These are phyloP conservation scores for Spondyliosoma cantharus DNA, from an alignment of 2,797 vertebrate genomes.

Conservation along the genomic window DNA sequence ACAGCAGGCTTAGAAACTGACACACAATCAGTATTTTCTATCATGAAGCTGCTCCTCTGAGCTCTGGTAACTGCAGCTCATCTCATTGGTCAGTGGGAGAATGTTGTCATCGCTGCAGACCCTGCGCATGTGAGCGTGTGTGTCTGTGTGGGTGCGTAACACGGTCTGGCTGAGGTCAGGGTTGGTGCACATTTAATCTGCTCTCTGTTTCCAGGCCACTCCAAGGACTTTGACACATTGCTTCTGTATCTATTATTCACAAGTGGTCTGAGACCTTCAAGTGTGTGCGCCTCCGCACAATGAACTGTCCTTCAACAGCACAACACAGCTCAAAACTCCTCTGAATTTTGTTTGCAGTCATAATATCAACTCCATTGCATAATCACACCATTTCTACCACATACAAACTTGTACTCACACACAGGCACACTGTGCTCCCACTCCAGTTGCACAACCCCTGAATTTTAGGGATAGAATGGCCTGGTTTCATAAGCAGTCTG, in stretches of 20 bases:
- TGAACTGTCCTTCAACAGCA: constrained; percentile 34
- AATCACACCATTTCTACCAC: constrained; percentile 62
- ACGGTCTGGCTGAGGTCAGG: constrained; percentile 74
- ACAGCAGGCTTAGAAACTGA: constrained; percentile 18
- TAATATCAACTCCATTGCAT: constrained; percentile 71
- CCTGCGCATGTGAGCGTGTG: constrained; percentile 42
- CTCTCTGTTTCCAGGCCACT: constrained; percentile 78
- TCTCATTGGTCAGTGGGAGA: constrained; percentile 55
- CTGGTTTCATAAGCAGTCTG: constrained; percentile 78
- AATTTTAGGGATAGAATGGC: constrained; percentile 75
- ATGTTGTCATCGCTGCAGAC: constrained; percentile 53
- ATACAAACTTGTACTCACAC: constrained; percentile 64
- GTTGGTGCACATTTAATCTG: constrained; percentile 77
- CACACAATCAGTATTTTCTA: constrained; percentile 12
- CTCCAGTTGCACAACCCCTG: constrained; percentile 77
- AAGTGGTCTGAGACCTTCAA: constrained; percentile 47
- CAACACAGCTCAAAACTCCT: constrained; percentile 26
- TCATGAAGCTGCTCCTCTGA: constrained; percentile 41
- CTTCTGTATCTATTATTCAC: constrained; percentile 77
- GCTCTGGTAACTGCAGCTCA: constrained; percentile 28
- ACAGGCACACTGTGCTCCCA: constrained; percentile 60
- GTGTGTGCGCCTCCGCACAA: background rate
- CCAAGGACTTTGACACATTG: constrained; percentile 76
- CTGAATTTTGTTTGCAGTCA: constrained; percentile 56
- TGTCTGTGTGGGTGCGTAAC: constrained; percentile 65